phyloP scores from a whole-genome alignment of 35 echinoderm and acorn worm genomes.

The Anneissia japonica region DNA sequence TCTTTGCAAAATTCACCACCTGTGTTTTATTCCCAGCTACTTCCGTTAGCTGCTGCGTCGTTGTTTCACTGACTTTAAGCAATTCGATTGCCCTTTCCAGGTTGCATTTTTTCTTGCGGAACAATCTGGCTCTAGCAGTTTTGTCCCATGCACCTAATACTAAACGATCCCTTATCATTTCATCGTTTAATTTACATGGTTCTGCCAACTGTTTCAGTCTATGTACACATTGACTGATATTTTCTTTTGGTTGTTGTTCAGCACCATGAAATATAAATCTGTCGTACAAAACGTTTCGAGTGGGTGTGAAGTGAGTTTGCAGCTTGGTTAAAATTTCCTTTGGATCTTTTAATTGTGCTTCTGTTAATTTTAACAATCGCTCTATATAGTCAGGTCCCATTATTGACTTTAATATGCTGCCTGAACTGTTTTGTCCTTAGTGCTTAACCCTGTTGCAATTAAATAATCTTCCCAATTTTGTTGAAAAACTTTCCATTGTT shows the following conservation, averaged over 20 bases:
- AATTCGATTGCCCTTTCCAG: slow-evolving; percentile 20
- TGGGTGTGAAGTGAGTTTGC: slow-evolving; percentile 18
- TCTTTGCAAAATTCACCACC: no score
- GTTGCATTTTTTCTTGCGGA: slow-evolving; percentile 10
- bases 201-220: slow-evolving; percentile 19
- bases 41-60: background rate
- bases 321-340: slow-evolving; percentile 15
- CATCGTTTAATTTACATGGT: slow-evolving; percentile 26
- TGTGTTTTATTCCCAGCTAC: no score
- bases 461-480: background rate
- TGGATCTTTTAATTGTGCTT: background rate
- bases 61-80: slow-evolving; percentile 17
- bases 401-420: background rate
- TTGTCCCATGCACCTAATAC: slow-evolving; percentile 15
- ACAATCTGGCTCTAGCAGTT: background rate
- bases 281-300: slow-evolving; percentile 16
- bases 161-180: slow-evolving; percentile 37
- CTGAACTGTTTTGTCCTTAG: background rate
- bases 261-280: slow-evolving; percentile 17
- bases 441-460: background rate
- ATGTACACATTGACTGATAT: slow-evolving; percentile 6
- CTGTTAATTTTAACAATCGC: background rate
- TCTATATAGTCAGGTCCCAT: background rate
- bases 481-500: background rate
- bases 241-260: slow-evolving; percentile 14